Evolutionary conservation across 2,113 vertebrate genomes (phyloP).

Genomic region (Lophura nycthemera): DNA sequence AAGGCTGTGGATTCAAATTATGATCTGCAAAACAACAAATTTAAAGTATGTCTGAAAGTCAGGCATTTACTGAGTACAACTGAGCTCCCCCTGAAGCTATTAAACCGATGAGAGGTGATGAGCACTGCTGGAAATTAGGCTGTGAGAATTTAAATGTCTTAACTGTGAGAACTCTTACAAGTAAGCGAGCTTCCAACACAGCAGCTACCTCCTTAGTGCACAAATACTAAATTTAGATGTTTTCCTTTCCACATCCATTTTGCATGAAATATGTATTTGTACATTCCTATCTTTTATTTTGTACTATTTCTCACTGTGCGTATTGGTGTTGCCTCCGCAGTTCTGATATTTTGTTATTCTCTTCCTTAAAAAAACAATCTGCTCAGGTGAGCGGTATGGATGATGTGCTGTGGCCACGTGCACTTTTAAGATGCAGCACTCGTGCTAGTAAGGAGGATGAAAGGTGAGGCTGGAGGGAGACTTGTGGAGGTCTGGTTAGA

Average conservation of each 20-base stretch:
- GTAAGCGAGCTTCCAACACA: neutral
- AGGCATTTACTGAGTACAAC: neutral
- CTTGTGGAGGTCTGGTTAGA: neutral
- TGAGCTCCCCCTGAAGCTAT: neutral
- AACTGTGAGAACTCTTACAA: neutral
- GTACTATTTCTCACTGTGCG: neutral
- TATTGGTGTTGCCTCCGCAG: neutral
- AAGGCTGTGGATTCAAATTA: neutral
- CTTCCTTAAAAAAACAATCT: neutral
- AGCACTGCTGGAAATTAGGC: neutral
- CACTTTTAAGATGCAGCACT: neutral
- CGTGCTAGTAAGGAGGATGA: neutral
- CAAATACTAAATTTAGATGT: neutral
- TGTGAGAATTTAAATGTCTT: neutral
- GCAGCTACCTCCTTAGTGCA: neutral
- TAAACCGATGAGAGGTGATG: neutral
- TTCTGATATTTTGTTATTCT: neutral
- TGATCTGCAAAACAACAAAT: neutral
- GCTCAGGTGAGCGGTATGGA: neutral
- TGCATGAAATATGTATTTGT: neutral
- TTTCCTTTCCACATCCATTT: neutral
- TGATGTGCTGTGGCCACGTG: neutral
- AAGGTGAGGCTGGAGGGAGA: neutral
- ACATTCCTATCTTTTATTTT: neutral
- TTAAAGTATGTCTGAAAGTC: neutral